Percentiles rank a stretch among this genome's conserved stretches.
Conservation (phyloP, 2,113 vertebrate genomes). For the Sigmodon hispidus region DNA sequence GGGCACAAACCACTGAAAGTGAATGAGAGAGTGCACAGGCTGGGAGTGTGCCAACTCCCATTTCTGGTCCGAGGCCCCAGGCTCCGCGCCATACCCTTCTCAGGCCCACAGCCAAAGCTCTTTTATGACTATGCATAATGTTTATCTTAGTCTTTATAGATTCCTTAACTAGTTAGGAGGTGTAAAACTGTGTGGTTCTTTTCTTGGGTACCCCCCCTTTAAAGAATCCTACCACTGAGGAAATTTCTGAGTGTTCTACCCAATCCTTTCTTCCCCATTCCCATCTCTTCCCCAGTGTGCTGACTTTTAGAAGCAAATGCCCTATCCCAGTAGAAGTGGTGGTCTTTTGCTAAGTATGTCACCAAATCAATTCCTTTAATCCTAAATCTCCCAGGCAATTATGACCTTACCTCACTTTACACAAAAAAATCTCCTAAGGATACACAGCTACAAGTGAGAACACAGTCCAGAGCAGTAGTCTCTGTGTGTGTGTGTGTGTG, state of each 20-base stretch:
- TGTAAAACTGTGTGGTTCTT: too few species aligned
- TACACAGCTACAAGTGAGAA: neutral
- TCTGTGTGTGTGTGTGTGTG: neutral
- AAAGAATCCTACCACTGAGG: neutral
- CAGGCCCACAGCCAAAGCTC: neutral
- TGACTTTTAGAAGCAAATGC: neutral
- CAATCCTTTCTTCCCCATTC: neutral
- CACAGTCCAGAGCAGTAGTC: neutral
- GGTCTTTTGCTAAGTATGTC: neutral
- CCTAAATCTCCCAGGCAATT: neutral
- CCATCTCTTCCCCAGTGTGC: neutral
- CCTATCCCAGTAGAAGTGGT: rapidly evolving
- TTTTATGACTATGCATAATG: neutral
- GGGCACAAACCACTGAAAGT: rapidly evolving
- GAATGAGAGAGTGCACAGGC: neutral
- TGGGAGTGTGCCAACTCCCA: rapidly evolving
- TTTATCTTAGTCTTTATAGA: neutral
- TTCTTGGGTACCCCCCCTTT: neutral
- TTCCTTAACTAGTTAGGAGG: neutral
- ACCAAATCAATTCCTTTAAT: neutral
- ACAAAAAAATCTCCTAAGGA: neutral
- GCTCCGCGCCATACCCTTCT: neutral
- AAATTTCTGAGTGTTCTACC: neutral
- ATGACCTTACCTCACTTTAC: neutral
- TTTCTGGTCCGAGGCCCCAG: neutral